These are phyloP conservation scores for Chloebia gouldiae DNA, from an alignment of 2,113 vertebrate species.

Conservation along the genomic window DNA sequence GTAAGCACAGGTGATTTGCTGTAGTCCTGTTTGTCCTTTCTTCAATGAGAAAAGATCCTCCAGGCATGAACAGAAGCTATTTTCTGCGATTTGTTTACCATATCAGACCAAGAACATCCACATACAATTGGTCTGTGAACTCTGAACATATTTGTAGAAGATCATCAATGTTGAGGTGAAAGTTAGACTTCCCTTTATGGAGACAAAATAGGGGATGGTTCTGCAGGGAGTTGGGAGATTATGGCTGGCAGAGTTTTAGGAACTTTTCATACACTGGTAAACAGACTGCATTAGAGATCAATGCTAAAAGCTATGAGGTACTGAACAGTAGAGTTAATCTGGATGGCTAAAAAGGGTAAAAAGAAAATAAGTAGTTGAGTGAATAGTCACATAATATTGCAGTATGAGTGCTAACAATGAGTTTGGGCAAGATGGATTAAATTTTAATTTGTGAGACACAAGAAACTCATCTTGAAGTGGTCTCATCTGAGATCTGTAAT, in stretches of 20 bases:
- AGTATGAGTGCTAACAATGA: background rate
- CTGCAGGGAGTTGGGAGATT: background rate
- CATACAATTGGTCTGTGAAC: background rate
- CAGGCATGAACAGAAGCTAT: background rate
- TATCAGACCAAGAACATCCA: background rate
- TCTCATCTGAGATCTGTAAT: background rate
- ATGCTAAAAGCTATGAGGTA: background rate
- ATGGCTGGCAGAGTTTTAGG: background rate
- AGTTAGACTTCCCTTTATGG: background rate
- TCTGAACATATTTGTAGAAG: background rate
- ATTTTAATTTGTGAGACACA: background rate
- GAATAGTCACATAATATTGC: background rate
- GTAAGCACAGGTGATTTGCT: background rate
- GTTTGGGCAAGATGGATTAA: background rate
- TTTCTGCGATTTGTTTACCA: background rate
- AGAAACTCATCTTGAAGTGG: background rate
- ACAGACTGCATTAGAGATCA: background rate
- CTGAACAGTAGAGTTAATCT: background rate
- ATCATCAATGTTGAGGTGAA: background rate
- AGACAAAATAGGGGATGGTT: background rate
- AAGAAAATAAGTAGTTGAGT: background rate
- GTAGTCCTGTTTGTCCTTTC: background rate
- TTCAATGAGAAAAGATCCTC: background rate
- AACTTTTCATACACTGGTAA: background rate
- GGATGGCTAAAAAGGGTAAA: background rate